Evolutionary conservation across 2,888 invertebrate species (phyloP), one percentile per base, ranked within the genome.

Genomic region (Choristoneura rosaceana): DNA sequence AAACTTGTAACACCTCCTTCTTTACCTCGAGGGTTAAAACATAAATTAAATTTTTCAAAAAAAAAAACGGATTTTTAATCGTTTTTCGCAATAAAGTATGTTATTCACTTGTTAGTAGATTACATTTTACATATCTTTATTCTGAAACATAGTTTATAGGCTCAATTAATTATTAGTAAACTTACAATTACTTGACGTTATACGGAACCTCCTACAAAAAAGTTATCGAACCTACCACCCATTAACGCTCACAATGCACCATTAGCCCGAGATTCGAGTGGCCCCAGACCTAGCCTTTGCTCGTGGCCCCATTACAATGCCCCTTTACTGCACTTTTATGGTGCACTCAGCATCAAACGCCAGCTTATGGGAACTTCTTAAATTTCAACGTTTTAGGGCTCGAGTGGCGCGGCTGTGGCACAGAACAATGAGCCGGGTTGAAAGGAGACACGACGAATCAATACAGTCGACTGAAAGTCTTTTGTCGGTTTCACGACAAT

Each of bases 241-340:
- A 69, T 15, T 52, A 43, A 55, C 52, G 52, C 33, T 62, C 69
- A 62, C 69, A 52, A 43, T 52, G 43, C 43, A 12, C 43, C 33
- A 52, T 62, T 50, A 69, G 50, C 12, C 12, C 10, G 62, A 33
- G 69, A 62, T 62, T 69, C 62, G 55, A 69, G 69, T 33, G 62
- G 43, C 59, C 25, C 17, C 43, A 43, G 43, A 14, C 14, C 43
- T 17, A 45, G 14, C 33, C 33, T 33, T 14, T 33, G n/a, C 33
- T 9, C 33, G 9, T 1, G 33, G 58, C 34, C 25, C 50, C 59
- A 61, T 70, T 64, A 70, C 59, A 71, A 71, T 55, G 55, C 33
- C 70, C 70, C 71, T 67, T 59, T 67, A 67, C 67, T 62, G 71
- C 71, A 61, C 60, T 66, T 65, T 65, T 41, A 67, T 38, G 47